Evolutionary conservation across 2,797 vertebrate species (phyloP).

Genomic region (Harpagifer antarcticus): DNA sequence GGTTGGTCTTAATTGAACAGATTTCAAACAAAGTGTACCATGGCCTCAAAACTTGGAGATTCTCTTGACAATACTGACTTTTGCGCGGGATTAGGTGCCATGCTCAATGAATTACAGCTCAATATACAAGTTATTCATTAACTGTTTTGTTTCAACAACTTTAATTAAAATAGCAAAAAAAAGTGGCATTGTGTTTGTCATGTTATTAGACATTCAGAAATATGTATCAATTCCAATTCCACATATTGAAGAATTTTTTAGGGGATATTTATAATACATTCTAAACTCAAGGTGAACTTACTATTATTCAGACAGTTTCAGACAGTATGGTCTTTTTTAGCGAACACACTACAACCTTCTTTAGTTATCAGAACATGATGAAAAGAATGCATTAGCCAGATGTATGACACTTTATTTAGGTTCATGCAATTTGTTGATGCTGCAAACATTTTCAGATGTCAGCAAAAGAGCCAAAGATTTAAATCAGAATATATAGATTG

Average conservation of each 20-base stretch:
- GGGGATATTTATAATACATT: neutral
- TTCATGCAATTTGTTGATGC: neutral
- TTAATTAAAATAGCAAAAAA: neutral
- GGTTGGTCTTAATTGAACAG: slow-evolving; percentile 25
- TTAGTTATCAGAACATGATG: neutral
- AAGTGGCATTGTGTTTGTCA: neutral
- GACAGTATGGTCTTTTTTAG: neutral
- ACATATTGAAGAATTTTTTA: neutral
- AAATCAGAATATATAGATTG: slow-evolving; percentile 20
- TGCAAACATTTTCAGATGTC: slow-evolving; percentile 15
- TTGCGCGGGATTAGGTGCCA: slow-evolving; percentile 24
- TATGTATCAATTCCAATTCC: neutral
- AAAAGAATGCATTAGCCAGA: slow-evolving; percentile 2
- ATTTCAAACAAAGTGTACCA: slow-evolving; percentile 21
- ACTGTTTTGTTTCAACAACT: neutral
- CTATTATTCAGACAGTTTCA: neutral
- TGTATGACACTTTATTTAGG: neutral
- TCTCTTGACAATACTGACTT: slow-evolving; percentile 32
- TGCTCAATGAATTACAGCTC: slow-evolving; percentile 11
- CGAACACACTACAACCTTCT: neutral
- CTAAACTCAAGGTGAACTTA: neutral
- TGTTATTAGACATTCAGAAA: neutral
- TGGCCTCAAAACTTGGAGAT: slow-evolving; percentile 22
- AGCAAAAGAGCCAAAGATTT: neutral
- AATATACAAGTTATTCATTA: slow-evolving; percentile 15